Percentiles rank a stretch among this genome's conserved stretches.
These are phyloP conservation scores for Heliconius cydno DNA, from an alignment of 2,888 invertebrate species.

Conservation along the genomic window DNA sequence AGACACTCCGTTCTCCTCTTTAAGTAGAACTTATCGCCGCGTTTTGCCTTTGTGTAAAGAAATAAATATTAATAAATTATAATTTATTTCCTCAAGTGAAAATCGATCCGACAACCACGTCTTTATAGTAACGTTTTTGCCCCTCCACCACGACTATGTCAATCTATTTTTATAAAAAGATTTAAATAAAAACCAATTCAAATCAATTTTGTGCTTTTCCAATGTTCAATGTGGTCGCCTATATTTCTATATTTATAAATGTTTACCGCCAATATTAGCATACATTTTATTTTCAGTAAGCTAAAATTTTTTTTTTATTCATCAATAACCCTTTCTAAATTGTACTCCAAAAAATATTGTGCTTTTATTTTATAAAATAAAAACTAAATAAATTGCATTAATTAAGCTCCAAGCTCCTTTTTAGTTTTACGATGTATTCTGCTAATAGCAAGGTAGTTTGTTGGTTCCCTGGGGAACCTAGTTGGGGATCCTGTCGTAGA, in stretches of 20 bases:
- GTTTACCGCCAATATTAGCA: not conserved
- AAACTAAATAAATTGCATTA: conserved; percentile 18
- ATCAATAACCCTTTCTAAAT: not conserved
- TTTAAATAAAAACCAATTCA: not conserved
- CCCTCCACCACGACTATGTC: no score
- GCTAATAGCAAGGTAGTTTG: not conserved
- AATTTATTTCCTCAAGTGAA: no score
- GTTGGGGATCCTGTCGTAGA: no score
- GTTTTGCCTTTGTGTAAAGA: no score
- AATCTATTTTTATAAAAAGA: not conserved
- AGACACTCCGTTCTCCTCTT: no score
- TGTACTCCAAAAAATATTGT: not conserved
- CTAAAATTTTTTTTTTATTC: not conserved
- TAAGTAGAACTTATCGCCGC: no score
- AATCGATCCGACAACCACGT: no score
- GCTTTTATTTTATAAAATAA: conserved; percentile 12
- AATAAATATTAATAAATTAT: no score
- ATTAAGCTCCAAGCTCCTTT: not conserved
- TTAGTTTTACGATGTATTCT: not conserved
- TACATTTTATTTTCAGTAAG: not conserved
- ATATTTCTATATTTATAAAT: not conserved
- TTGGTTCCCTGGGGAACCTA: no score
- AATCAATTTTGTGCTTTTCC: not conserved
- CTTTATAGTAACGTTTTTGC: no score
- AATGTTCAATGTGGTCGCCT: not conserved